phyloP scores from a whole-genome alignment of 2,888 invertebrate genomes.

The Camptogramma bilineatum region DNA sequence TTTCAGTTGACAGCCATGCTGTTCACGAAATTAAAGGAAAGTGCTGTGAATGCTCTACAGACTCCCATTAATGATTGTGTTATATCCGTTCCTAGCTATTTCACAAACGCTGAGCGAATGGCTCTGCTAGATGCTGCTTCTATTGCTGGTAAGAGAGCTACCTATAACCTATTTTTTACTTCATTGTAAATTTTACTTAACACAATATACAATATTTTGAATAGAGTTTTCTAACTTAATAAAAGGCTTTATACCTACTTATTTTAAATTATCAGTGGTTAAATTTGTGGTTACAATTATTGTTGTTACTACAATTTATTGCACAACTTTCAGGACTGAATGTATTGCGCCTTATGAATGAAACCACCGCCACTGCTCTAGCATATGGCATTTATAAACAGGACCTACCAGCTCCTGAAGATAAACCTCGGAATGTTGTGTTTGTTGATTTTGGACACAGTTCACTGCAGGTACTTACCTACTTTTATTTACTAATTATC shows the following conservation, averaged over 20 bases:
- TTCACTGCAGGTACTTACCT: conserved; percentile 90
- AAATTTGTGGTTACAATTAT: conserved; percentile 7
- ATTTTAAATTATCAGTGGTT: background rate
- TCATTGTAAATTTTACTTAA: too few species aligned
- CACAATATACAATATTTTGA: too few species aligned
- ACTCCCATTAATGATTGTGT: conserved; percentile 98
- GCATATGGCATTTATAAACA: conserved; percentile 99
- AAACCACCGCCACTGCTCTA: conserved; percentile 98
- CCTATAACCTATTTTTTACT: background rate
- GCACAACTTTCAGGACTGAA: conserved; percentile 87
- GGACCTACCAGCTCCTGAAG: conserved; percentile 95
- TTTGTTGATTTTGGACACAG: conserved; percentile 99
- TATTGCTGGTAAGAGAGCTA: conserved; percentile 89
- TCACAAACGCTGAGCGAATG: conserved; percentile 96
- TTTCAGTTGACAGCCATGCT: conserved; percentile 95
- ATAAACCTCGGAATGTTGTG: conserved; percentile 95
- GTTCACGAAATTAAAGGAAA: conserved; percentile 97
- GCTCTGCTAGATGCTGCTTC: conserved; percentile 96
- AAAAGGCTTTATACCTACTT: background rate
- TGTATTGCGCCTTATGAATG: conserved; percentile 97
- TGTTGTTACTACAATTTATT: conserved; percentile 3
- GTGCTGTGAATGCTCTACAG: conserved; percentile 93
- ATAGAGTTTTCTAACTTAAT: background rate
- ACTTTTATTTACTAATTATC: background rate
- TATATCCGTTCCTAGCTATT: conserved; percentile 97